phyloP scores from a whole-genome alignment of 2,113 vertebrate genomes.

The Chionodraco myersi region DNA sequence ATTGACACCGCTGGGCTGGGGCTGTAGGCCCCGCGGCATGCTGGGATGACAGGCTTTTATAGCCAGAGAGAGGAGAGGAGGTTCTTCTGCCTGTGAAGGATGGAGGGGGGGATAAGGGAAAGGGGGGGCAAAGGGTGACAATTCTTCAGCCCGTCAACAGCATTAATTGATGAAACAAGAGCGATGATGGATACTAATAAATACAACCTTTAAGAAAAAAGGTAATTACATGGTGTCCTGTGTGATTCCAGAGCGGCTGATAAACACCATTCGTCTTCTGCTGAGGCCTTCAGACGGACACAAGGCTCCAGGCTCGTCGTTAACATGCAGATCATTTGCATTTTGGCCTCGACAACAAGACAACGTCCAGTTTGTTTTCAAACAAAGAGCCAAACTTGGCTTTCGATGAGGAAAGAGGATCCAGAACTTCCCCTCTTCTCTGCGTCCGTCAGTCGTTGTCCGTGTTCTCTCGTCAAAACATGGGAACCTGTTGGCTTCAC shows the following conservation, averaged over 20 bases:
- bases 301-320: background rate
- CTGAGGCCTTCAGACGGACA: slow-evolving; percentile 26
- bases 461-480: too few species aligned
- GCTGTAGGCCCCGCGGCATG: slow-evolving; percentile 72
- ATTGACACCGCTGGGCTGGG: slow-evolving; percentile 99
- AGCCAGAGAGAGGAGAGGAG: slow-evolving; percentile 82
- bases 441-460: too few species aligned
- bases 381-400: background rate
- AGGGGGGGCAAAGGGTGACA: slow-evolving; percentile 83
- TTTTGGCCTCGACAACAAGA: slow-evolving; percentile 10
- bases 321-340: slow-evolving; percentile 58
- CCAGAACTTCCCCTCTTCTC: background rate
- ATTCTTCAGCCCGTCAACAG: slow-evolving; percentile 89
- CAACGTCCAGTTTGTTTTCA: background rate
- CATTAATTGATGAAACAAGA: slow-evolving; percentile 96
- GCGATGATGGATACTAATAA: slow-evolving; percentile 96
- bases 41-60: slow-evolving; percentile 96
- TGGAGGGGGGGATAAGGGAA: slow-evolving; percentile 83
- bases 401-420: background rate
- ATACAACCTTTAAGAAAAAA: slow-evolving; percentile 85
- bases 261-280: slow-evolving; percentile 74
- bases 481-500: too few species aligned
- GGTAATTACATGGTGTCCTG: slow-evolving; percentile 80
- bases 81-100: slow-evolving; percentile 74
- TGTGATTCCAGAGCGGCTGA: slow-evolving; percentile 41